Conservation (phyloP, 2,888 invertebrate species). For the Patella pellucida region DNA sequence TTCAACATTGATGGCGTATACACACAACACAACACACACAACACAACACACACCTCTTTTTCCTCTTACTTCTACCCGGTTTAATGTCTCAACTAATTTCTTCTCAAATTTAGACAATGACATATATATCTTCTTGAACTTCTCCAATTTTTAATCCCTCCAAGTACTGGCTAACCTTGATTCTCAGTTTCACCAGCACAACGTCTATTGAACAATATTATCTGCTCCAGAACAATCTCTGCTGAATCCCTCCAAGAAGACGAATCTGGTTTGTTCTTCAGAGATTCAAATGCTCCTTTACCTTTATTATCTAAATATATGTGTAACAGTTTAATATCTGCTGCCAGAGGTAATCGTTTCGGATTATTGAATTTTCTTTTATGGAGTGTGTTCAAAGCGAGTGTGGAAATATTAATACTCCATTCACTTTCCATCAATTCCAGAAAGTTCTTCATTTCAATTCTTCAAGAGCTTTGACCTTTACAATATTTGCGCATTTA, state of each 20-base stretch:
- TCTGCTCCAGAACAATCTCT: background rate
- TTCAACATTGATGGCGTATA: too few relatives aligned
- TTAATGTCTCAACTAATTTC: slow-evolving; percentile 3
- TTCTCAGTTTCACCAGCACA: background rate
- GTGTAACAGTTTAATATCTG: background rate
- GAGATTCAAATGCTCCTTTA: background rate
- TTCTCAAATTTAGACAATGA: background rate
- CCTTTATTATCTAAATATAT: background rate
- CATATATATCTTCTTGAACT: slow-evolving; percentile 10
- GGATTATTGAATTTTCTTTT: slow-evolving; percentile 6
- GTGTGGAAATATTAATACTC: background rate
- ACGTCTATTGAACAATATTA: slow-evolving; percentile 1
- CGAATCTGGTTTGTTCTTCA: background rate
- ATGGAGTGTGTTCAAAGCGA: background rate
- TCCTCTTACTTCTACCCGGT: background rate
- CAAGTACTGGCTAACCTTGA: background rate
- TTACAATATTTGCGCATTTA: slow-evolving; percentile 1
- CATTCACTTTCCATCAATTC: slow-evolving; percentile 6
- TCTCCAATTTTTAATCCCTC: background rate
- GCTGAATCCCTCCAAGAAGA: background rate
- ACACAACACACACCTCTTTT: too few relatives aligned
- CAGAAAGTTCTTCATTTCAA: background rate
- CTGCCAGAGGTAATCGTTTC: background rate
- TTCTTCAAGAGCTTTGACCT: slow-evolving; percentile 7
- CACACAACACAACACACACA: too few relatives aligned